Percentiles rank a stretch among this genome's conserved stretches.
These are phyloP conservation scores for Drosophila stalkeri DNA, from an alignment of 2,888 invertebrate genomes.

Conservation along the genomic window DNA sequence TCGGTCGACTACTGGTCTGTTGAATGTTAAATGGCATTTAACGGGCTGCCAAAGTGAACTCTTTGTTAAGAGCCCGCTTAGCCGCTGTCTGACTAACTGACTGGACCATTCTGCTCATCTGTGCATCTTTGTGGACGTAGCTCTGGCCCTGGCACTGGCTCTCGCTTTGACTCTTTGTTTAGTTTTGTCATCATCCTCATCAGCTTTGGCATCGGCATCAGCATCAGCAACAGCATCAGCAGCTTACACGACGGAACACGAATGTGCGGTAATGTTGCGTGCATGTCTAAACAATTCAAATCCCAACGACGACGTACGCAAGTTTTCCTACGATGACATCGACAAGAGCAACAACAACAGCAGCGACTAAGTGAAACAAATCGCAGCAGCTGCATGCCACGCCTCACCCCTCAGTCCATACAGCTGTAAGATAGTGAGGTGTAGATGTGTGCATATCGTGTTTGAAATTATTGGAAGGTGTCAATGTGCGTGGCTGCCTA, in stretches of 20 bases:
- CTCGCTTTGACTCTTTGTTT: slow-evolving; percentile 9
- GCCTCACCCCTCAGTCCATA: slow-evolving; percentile 25
- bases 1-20: slow-evolving; percentile 12
- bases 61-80: slow-evolving; percentile 36
- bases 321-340: slow-evolving; percentile 53
- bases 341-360: slow-evolving; percentile 36
- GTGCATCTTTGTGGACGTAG: not conserved
- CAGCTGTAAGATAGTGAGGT: not conserved
- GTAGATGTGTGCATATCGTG: slow-evolving; percentile 28
- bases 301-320: slow-evolving; percentile 63
- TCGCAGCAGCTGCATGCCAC: slow-evolving; percentile 55
- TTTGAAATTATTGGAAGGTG: slow-evolving; percentile 72
- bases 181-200: slow-evolving; percentile 40
- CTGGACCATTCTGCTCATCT: slow-evolving; percentile 5
- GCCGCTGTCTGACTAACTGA: slow-evolving; percentile 26
- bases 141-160: slow-evolving; percentile 18
- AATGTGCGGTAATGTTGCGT: slow-evolving; percentile 73
- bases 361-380: slow-evolving; percentile 71
- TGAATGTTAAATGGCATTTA: slow-evolving; percentile 56
- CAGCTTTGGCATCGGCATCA: not conserved
- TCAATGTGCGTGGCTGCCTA: slow-evolving; percentile 66
- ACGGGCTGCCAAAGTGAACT: slow-evolving; percentile 43
- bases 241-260: slow-evolving; percentile 57
- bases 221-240: not conserved
- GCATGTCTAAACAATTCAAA: slow-evolving; percentile 74